Evolutionary conservation across 2,113 vertebrate species (phyloP).

Genomic region (Semnornis frantzii): DNA sequence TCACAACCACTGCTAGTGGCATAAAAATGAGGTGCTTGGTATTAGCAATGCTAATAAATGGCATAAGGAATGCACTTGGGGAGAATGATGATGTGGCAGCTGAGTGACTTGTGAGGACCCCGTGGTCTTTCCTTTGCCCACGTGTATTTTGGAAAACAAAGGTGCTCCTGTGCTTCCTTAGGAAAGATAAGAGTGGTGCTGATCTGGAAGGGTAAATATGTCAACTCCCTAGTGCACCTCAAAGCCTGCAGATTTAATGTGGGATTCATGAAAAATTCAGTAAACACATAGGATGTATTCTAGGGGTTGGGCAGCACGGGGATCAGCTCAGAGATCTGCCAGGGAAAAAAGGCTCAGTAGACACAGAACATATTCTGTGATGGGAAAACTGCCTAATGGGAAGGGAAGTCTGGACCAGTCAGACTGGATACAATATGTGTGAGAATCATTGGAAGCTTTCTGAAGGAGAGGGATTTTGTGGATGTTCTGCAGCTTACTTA

Average conservation of each 20-base stretch:
- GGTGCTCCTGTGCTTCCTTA: conserved; percentile 6
- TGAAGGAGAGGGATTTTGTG: neutral
- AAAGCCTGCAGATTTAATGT: conserved; percentile 46
- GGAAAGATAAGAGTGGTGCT: conserved; percentile 7
- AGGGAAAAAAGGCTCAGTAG: neutral
- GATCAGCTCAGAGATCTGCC: neutral
- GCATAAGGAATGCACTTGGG: conserved; percentile 10
- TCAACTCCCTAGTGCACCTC: conserved; percentile 31
- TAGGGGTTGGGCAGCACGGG: neutral
- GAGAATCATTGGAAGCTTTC: neutral
- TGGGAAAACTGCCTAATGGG: neutral
- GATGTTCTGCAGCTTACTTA: neutral
- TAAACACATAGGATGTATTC: neutral
- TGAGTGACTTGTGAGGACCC: neutral
- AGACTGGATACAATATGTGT: neutral
- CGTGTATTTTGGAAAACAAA: conserved; percentile 24
- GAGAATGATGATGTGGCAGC: conserved; percentile 27
- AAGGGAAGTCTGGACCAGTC: neutral
- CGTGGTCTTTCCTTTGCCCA: neutral
- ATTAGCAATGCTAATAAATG: conserved; percentile 55
- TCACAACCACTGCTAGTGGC: conserved; percentile 26
- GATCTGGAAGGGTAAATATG: conserved; percentile 44
- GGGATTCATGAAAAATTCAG: conserved; percentile 62
- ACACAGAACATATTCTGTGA: neutral
- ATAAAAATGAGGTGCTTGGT: conserved; percentile 49